Base-by-base conservation (phyloP, 2,888 invertebrate genomes). In the Microplitis manilae region DNA sequence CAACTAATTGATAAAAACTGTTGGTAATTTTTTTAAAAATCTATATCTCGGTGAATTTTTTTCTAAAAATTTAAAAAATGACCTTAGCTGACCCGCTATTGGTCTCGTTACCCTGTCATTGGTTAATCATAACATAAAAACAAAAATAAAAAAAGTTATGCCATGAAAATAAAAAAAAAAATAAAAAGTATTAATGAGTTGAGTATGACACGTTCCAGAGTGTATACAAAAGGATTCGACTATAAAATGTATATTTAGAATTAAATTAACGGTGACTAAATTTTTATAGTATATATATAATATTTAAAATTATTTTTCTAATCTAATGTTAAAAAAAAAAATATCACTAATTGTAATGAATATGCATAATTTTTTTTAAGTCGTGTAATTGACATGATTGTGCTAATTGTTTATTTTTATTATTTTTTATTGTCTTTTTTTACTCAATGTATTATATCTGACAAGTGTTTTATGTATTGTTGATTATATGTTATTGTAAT, bases 401-500 rank as follows among this genome's bases (percentile, higher is more conserved):
- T 62, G 60, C 50, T 59, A 72, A 64, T 20, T 39, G 9, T 62
- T 73, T 64, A 41, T 64, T 17, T 40, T 73, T 64, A 64, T 65
- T 73, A 65, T 20, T 20, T 20, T 62, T 17, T 62, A 15, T 62
- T 20, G 15, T 62, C 20, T 62, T 62, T 62, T 62, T 73, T 41
- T 73, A 73, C 59, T 41, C 65, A 67, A 62, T 73, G 67, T 73
- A 73, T 67, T 65, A 59, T 67, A 67, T 73, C 41, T 41, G 60
- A 68, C 59, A 68, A 74, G 40, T 68, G 67, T 74, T 74, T 74
- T 68, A 30, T 73, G 41, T 74, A 68, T 68, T 60, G 68, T 74
- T 74, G 68, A 61, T 60, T 74, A 68, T 74, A 60, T 61, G 17
- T 68, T 68, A 64, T 65, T 67, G 6, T 13, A 38, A 68, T 67